A percentile compares a stretch with the other conserved stretches of the same genome.
Evolutionary conservation across 1,140 invertebrate genomes (phyloP).

Genomic region (Leptinotarsa defecta): DNA sequence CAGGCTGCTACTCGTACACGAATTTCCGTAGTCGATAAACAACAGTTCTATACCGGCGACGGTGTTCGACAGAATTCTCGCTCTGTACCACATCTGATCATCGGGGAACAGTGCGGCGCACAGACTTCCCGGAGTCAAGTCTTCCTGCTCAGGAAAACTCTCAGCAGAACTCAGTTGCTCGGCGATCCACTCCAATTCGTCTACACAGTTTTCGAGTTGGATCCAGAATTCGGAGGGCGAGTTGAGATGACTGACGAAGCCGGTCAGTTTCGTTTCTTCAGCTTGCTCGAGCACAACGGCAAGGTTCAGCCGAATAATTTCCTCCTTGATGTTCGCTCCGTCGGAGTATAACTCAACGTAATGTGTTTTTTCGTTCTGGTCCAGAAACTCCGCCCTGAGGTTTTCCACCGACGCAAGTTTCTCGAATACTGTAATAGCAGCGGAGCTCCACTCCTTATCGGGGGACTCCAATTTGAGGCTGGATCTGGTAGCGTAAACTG

Average conservation of each 20-base stretch:
- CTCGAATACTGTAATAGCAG: conserved; percentile 65
- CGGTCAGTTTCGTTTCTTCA: conserved; percentile 52
- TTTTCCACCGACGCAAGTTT: conserved; percentile 56
- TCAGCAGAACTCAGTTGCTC: conserved; percentile 61
- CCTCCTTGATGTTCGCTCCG: conserved; percentile 64
- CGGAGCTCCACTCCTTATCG: conserved; percentile 68
- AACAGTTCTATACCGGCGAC: conserved; percentile 65
- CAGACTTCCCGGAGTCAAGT: conserved; percentile 62
- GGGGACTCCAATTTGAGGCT: conserved; percentile 68
- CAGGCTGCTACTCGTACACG: conserved; percentile 63
- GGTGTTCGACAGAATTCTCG: conserved; percentile 65
- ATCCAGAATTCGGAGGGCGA: conserved; percentile 73
- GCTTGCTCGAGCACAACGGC: conserved; percentile 52
- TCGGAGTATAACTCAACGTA: conserved; percentile 69
- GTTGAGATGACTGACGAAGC: conserved; percentile 69
- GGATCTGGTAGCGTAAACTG: conserved; percentile 65
- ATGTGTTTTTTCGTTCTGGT: conserved; percentile 65
- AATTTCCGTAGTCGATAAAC: conserved; percentile 78
- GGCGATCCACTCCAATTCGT: conserved; percentile 67
- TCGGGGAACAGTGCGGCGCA: conserved; percentile 73
- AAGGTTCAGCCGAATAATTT: conserved; percentile 59
- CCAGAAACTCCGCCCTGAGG: conserved; percentile 59
- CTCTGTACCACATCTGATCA: conserved; percentile 72
- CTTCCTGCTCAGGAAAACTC: conserved; percentile 59
- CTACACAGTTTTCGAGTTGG: conserved; percentile 66